phyloP scores from a whole-genome alignment of 2,797 vertebrate genomes.

The Sebastes nivosus region DNA sequence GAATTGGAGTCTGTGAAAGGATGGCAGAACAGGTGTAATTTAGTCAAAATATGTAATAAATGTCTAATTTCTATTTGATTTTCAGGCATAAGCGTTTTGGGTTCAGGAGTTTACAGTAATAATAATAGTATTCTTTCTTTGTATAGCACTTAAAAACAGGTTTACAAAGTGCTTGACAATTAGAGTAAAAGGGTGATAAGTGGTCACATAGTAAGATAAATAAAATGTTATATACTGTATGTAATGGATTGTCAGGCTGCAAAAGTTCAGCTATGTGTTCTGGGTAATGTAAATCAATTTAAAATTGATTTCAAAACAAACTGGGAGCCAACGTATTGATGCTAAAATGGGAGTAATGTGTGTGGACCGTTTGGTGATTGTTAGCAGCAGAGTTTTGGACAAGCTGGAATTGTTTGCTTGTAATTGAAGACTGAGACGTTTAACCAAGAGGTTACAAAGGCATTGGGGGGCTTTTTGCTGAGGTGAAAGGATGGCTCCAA shows the following conservation, averaged over 20 bases:
- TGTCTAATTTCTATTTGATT: neutral
- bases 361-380: neutral
- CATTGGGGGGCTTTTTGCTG: neutral
- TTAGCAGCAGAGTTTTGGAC: neutral
- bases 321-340: neutral
- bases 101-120: neutral
- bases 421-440: neutral
- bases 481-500: neutral
- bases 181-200: neutral
- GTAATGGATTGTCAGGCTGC: neutral
- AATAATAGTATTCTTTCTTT: neutral
- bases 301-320: neutral
- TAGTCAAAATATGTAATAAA: slow-evolving; percentile 6
- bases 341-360: neutral
- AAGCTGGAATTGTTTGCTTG: neutral
- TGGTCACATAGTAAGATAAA: neutral
- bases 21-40: neutral
- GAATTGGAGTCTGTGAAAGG: neutral
- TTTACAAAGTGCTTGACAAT: neutral
- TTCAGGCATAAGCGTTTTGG: neutral
- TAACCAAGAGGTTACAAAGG: neutral
- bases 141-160: neutral
- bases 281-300: neutral
- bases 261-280: too few species aligned
- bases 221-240: neutral